Percentiles rank a stretch among this genome's conserved stretches.
Conservation (phyloP, 2,888 invertebrate species). For the Drosophila acutilabella region DNA sequence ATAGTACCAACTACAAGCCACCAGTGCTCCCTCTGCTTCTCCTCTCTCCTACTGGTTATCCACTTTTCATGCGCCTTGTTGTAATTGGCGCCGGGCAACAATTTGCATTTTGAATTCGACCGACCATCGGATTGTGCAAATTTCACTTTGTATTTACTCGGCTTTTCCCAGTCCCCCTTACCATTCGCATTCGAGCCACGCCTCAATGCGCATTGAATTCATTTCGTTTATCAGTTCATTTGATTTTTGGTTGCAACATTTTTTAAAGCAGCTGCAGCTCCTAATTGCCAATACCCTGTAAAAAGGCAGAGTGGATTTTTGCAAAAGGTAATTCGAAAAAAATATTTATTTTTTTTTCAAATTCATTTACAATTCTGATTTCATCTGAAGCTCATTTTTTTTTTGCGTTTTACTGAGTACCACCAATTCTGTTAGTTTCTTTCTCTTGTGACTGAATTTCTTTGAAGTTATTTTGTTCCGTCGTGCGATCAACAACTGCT, state of each 20-base stretch:
- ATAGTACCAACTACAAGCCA: background rate
- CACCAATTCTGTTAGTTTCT: too few relatives aligned
- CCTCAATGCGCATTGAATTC: slow-evolving; percentile 46
- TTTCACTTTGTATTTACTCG: slow-evolving; percentile 48
- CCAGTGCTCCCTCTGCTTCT: background rate
- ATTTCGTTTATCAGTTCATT: slow-evolving; percentile 69
- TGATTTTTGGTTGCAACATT: slow-evolving; percentile 50
- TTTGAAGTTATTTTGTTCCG: too few relatives aligned
- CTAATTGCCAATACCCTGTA: slow-evolving; percentile 35
- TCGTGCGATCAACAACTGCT: too few relatives aligned
- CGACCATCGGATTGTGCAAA: slow-evolving; percentile 53
- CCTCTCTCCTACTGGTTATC: background rate
- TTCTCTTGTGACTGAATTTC: too few relatives aligned
- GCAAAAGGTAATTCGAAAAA: too few relatives aligned
- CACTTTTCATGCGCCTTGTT: slow-evolving; percentile 24
- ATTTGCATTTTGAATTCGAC: slow-evolving; percentile 44
- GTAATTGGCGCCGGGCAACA: slow-evolving; percentile 57
- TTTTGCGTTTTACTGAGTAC: too few relatives aligned
- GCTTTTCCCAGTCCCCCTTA: background rate
- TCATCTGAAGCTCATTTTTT: too few relatives aligned
- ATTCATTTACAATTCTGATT: too few relatives aligned
- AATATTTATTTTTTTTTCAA: too few relatives aligned
- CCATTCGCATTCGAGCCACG: slow-evolving; percentile 4
- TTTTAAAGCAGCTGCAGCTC: slow-evolving; percentile 44
- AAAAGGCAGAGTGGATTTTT: background rate